A percentile compares a stretch with the other conserved stretches of the same genome.
Evolutionary conservation across 2,888 invertebrate species (phyloP).

Genomic region (Dryadula phaetusa): DNA sequence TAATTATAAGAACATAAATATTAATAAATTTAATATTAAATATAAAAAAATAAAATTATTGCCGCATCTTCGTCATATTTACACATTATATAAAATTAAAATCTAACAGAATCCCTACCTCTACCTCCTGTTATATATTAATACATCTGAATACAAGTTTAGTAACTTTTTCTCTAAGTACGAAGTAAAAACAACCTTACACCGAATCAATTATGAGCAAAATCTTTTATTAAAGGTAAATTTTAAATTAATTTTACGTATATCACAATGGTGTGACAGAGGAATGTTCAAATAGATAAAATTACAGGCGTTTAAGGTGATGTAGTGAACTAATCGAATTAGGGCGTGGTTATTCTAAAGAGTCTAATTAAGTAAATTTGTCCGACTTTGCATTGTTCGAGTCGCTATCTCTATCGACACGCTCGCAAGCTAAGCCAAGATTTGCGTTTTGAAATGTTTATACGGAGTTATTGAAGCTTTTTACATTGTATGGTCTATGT

Average conservation of each 20-base stretch:
- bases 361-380: constrained; percentile 51
- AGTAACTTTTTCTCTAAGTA: too few species aligned
- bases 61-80: too few species aligned
- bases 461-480: not conserved
- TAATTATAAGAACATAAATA: too few species aligned
- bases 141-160: too few species aligned
- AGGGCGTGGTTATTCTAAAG: constrained; percentile 47
- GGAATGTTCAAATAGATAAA: constrained; percentile 43
- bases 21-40: too few species aligned
- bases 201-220: too few species aligned
- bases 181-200: too few species aligned
- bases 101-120: too few species aligned
- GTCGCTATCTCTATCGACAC: constrained; percentile 48
- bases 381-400: constrained; percentile 47
- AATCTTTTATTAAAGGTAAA: not conserved
- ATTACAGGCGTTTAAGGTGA: constrained; percentile 37
- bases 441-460: constrained; percentile 4
- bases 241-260: not conserved
- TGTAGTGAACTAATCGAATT: constrained; percentile 45
- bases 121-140: too few species aligned
- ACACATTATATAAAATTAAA: too few species aligned
- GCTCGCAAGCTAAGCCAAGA: constrained; percentile 45
- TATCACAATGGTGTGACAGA: not conserved
- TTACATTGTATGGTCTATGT: not conserved
- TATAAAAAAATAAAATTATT: too few species aligned